These are phyloP conservation scores for Euspilapteryx auroguttella DNA, from an alignment of 2,888 invertebrate genomes.

Conservation along the genomic window DNA sequence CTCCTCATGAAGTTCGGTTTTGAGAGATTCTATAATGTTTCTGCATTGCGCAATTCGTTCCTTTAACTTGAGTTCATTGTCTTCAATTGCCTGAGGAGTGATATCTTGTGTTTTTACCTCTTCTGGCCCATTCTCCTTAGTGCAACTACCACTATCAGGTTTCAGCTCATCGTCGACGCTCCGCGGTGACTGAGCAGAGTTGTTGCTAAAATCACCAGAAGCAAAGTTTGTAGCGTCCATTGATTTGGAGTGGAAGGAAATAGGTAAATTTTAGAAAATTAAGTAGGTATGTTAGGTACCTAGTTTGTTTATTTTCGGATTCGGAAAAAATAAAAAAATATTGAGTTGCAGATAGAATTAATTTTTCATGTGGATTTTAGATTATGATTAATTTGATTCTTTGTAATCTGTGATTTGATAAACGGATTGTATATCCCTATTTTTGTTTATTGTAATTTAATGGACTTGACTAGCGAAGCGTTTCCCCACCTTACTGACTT, in stretches of 20 bases:
- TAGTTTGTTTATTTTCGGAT: too few relatives aligned
- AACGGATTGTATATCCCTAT: too few relatives aligned
- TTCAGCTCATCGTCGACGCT: background rate
- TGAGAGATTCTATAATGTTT: conserved; percentile 35
- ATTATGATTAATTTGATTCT: too few relatives aligned
- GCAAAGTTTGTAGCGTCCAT: conserved; percentile 21
- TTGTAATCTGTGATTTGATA: too few relatives aligned
- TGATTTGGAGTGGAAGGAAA: conserved; percentile 3
- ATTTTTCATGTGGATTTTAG: too few relatives aligned
- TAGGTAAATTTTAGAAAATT: too few relatives aligned
- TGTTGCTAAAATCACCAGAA: conserved; percentile 22
- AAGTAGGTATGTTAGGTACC: too few relatives aligned
- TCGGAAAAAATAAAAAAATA: too few relatives aligned
- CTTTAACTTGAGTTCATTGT: conserved; percentile 32
- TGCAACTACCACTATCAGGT: background rate
- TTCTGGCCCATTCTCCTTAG: background rate
- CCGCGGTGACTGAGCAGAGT: background rate
- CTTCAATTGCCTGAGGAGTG: conserved; percentile 20
- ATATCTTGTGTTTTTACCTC: conserved; percentile 10
- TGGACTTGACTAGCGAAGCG: too few relatives aligned
- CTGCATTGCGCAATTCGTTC: conserved; percentile 39
- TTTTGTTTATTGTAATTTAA: too few relatives aligned
- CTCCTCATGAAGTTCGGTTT: conserved; percentile 35
- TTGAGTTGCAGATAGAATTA: too few relatives aligned
- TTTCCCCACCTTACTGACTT: too few relatives aligned